Conservation (phyloP, 2,888 invertebrate genomes). For the Bibio marci region DNA sequence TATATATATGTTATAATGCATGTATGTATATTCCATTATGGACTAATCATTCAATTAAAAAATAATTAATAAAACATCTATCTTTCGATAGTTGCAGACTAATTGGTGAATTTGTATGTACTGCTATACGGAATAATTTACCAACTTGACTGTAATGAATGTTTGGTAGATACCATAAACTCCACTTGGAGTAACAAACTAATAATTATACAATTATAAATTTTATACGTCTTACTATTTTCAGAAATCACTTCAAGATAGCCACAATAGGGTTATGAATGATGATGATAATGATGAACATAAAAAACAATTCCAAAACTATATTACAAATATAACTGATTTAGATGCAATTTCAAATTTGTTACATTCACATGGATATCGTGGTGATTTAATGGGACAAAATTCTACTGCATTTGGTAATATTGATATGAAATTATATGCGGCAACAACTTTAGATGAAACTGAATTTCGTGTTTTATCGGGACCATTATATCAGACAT, state of each 20-base stretch:
- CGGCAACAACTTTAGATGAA: slow-evolving; percentile 20
- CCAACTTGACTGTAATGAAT: too few relatives aligned
- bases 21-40: too few relatives aligned
- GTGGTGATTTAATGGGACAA: slow-evolving; percentile 26
- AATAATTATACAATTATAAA: neutral
- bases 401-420: slow-evolving; percentile 27
- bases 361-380: slow-evolving; percentile 23
- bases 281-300: neutral
- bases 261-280: too few relatives aligned
- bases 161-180: too few relatives aligned
- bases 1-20: too few relatives aligned
- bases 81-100: too few relatives aligned
- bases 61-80: too few relatives aligned
- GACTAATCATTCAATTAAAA: too few relatives aligned
- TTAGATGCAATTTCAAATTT: slow-evolving; percentile 24
- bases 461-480: slow-evolving; percentile 27
- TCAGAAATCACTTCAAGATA: neutral
- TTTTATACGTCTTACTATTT: neutral
- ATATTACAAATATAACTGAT: slow-evolving; percentile 17
- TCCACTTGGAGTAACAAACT: too few relatives aligned
- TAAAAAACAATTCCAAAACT: neutral
- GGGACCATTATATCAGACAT: slow-evolving; percentile 25
- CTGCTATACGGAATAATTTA: too few relatives aligned
- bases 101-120: too few relatives aligned
- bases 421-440: slow-evolving; percentile 27